Base-by-base conservation (phyloP, 1,140 invertebrate genomes). In the Pectinophora gossypiella region DNA sequence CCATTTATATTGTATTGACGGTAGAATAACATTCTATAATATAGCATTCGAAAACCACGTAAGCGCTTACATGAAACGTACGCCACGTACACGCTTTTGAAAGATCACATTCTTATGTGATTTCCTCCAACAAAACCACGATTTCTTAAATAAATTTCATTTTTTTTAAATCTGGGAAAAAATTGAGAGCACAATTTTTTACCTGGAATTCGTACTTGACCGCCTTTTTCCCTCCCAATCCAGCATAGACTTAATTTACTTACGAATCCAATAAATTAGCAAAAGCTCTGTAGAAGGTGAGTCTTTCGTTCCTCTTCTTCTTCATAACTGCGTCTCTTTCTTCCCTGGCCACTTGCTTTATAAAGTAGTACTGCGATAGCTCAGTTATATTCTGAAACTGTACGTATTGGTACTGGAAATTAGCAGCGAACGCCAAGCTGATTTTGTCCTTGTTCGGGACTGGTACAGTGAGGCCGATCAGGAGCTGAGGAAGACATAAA, bases 361-460 rank as follows among this genome's bases (percentile, higher is more conserved):
- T 85, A 22, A 78, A 72, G 46, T 86, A 88, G 42, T 88, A 87
- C 27, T 60, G 69, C 0, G 83, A 83, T n/a, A 86, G 20, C 18
- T 80, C 19, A 0, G 76, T 50, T 21, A 78, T 74, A 48, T 86
- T 86, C 32, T 56, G 54, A 54, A 76, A 86, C 53, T 76, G 73
- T 1, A 64, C 0, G 40, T 87, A 89, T 38, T 88, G 85, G 51
- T 86, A 89, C 59, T 88, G 87, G 43, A 88, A 84, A 50, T 87
- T 87, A 0, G 60, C 65, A 0, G 68, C 73, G 45, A 87, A 89
- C 0, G 65, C 45, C 1, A 89, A 44, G 19, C 49, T 76, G 2
- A 88, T 61, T 44, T 81, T 56, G 15, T 79, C 76, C 10, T 69
- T 66, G 4, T 61, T 75, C 1, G 72, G 65, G 1, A 89, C 64